Evolutionary conservation across 2,797 vertebrate species (phyloP).

Genomic region (Eremophila alpestris): DNA sequence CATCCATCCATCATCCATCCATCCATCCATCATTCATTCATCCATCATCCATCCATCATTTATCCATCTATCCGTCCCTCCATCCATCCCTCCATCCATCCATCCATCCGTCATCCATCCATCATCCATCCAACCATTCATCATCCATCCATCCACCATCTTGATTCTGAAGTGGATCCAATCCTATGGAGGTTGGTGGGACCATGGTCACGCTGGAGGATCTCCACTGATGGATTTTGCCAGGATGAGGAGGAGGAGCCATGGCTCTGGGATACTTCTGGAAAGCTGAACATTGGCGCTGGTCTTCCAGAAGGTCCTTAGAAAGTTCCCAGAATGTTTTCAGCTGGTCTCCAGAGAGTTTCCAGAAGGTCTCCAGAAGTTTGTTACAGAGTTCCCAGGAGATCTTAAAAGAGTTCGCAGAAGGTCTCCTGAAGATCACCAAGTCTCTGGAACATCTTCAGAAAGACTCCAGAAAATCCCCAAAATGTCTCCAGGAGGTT

Average conservation of each 20-base stretch:
- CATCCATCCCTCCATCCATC: too few species aligned
- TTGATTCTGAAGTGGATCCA: neutral
- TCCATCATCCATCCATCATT: neutral
- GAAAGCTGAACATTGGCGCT: fast-evolving
- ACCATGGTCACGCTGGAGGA: neutral
- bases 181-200: neutral
- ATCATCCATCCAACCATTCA: too few species aligned
- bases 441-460: too few species aligned
- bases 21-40: too few species aligned
- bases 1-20: too few species aligned
- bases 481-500: too few species aligned
- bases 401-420: too few species aligned
- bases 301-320: neutral
- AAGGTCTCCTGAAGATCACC: neutral
- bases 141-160: neutral
- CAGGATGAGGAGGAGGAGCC: neutral
- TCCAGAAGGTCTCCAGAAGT: neutral
- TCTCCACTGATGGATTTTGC: neutral
- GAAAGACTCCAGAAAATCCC: too few species aligned
- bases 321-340: neutral
- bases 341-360: neutral
- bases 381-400: neutral
- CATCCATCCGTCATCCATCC: too few species aligned
- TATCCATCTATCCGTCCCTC: neutral
- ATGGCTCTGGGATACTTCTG: neutral